These are phyloP conservation scores for Scleropages formosus DNA, from an alignment of 2,797 vertebrate species.

Conservation along the genomic window DNA sequence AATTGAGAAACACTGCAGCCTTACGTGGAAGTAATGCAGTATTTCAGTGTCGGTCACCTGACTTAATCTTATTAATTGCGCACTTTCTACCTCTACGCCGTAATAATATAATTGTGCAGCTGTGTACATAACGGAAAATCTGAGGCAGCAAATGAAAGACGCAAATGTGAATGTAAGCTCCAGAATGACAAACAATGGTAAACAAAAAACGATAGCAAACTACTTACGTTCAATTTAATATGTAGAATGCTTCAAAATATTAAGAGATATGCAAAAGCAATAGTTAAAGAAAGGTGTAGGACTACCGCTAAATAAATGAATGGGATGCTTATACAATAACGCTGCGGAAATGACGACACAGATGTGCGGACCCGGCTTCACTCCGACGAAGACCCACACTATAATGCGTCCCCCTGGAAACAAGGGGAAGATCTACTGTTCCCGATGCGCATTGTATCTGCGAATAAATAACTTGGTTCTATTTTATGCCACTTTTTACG, in stretches of 20 bases:
- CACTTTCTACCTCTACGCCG: neutral
- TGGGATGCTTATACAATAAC: conserved; percentile 29
- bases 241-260: neutral
- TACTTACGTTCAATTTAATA: conserved; percentile 29
- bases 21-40: neutral
- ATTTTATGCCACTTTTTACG: neutral
- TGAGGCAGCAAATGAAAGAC: neutral
- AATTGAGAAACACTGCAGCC: neutral
- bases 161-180: conserved; percentile 28
- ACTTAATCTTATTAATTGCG: neutral
- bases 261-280: conserved; percentile 11
- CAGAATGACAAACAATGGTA: conserved; percentile 10
- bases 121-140: neutral
- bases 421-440: neutral
- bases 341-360: conserved; percentile 22
- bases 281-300: neutral
- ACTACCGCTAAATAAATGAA: conserved; percentile 26
- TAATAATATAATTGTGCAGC: neutral
- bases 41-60: neutral
- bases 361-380: conserved; percentile 30
- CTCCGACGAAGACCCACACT: conserved; percentile 3
- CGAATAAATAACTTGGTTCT: too few species aligned
- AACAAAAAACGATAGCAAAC: neutral
- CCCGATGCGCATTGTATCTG: too few species aligned
- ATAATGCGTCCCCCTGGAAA: conserved; percentile 47